These are phyloP conservation scores for Vesta saturnalis DNA, from an alignment of 2,888 invertebrate species.

Conservation along the genomic window DNA sequence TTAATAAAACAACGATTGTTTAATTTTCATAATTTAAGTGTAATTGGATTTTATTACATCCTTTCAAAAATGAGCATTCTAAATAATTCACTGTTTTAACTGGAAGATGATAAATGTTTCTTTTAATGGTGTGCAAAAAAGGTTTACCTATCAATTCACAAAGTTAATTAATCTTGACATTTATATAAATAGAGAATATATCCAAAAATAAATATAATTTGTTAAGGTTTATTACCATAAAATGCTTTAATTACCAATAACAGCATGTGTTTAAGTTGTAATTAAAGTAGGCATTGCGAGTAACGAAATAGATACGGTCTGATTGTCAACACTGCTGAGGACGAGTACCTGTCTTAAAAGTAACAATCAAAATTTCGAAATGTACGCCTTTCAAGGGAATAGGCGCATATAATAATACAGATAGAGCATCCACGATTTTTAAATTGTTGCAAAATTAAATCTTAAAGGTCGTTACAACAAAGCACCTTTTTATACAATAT, in stretches of 20 bases:
- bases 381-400: constrained; percentile 25
- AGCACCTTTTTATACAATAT: not conserved
- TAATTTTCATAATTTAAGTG: too few species aligned
- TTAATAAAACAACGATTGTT: too few species aligned
- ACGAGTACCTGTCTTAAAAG: constrained; percentile 31
- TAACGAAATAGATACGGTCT: constrained; percentile 38
- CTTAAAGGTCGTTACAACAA: constrained; percentile 22
- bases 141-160: too few species aligned
- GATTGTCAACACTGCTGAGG: constrained; percentile 40
- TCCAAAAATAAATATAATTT: not conserved
- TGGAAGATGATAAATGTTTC: too few species aligned
- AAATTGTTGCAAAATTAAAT: constrained; percentile 26
- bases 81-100: too few species aligned
- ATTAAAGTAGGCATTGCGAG: constrained; percentile 18
- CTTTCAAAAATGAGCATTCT: too few species aligned
- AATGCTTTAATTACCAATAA: constrained; percentile 31
- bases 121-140: too few species aligned
- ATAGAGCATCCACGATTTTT: constrained; percentile 31
- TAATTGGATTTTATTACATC: too few species aligned
- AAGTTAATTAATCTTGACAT: too few species aligned
- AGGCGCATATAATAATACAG: constrained; percentile 13
- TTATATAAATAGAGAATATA: not conserved
- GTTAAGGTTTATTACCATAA: not conserved
- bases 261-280: constrained; percentile 22
- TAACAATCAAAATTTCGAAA: constrained; percentile 38